Conservation (phyloP, 2,113 vertebrate genomes). For the Paramormyrops kingsleyae region DNA sequence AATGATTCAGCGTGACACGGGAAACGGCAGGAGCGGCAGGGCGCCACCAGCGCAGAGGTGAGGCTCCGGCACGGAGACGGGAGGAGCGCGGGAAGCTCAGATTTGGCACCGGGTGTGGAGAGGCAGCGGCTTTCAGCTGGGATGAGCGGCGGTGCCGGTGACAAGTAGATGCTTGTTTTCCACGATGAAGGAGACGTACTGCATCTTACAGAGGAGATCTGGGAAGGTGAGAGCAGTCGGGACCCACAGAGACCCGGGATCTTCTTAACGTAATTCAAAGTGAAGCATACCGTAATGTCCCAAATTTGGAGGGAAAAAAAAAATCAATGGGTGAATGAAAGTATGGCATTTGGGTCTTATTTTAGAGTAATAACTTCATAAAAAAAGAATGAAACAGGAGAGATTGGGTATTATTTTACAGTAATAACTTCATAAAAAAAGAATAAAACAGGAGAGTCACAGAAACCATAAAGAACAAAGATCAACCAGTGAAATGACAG, state of each 20-base stretch:
- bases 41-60: not conserved
- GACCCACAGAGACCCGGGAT: not conserved
- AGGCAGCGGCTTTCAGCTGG: not conserved
- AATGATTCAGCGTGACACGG: conserved; percentile 59
- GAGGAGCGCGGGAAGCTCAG: not conserved
- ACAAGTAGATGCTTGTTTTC: not conserved
- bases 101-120: not conserved
- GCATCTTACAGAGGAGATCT: not conserved
- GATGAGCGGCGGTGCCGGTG: not conserved
- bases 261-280: not conserved
- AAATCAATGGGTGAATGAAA: not conserved
- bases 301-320: not conserved
- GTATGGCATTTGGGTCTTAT: not conserved
- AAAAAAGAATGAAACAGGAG: not conserved
- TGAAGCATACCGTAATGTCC: not conserved
- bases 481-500: not conserved
- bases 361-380: not conserved
- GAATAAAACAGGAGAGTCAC: not conserved
- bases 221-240: not conserved
- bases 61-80: too few relatives aligned
- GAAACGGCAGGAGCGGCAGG: not conserved
- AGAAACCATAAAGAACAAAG: not conserved
- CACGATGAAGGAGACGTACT: not conserved
- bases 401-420: not conserved
- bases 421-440: conserved; percentile 1